Evolutionary conservation across 2,113 vertebrate species (phyloP), one percentile per base, ranked within the genome.

Genomic region (Electrona antarctica): DNA sequence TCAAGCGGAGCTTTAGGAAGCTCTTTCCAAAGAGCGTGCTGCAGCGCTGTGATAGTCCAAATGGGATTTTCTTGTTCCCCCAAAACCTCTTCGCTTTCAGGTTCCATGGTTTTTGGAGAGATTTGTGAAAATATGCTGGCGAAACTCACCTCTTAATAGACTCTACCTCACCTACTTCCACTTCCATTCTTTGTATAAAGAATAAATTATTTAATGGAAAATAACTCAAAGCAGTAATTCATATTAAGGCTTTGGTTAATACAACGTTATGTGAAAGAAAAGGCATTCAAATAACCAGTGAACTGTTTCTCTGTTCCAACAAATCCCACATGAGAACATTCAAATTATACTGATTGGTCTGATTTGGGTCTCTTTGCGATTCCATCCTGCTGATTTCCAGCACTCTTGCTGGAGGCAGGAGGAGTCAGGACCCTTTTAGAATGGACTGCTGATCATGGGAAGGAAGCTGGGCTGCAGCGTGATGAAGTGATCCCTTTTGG

Each of bases 291-390:
- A 41, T 41, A 41, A 41, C 33, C 33, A 41, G 33, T 41, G 33
- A 71, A 74, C 63, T 68, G 49, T 69, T 64, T 69, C 54, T 54
- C 51, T 15, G 13, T 52, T 21, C 69, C 62, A 69, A 63, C 72
- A 72, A 76, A 76, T 78, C 62, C 73, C 77, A 67, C 28, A 68
- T 64, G 79, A 84, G 63, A 73, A 65, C 64, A 12, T 29, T 71
- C 60, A 81, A 83, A 81, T 86, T 82, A 83, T 85, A 85, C 74
- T 83, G 84, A 88, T 78, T 85, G 83, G 77, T 84, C 60, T 69
- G 74, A 82, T 85, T 85, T 82, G 48, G 8, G 59, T 68, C 33
- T 41, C 33, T 41, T 58, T 75, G 70, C 77, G 70, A 71, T 82
- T 80, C 69, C 46, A 77, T 41, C 8, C 10, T 60, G 33, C 74